Conservation (phyloP, 2,113 vertebrate species). For the Ivindomyrus marchei region DNA sequence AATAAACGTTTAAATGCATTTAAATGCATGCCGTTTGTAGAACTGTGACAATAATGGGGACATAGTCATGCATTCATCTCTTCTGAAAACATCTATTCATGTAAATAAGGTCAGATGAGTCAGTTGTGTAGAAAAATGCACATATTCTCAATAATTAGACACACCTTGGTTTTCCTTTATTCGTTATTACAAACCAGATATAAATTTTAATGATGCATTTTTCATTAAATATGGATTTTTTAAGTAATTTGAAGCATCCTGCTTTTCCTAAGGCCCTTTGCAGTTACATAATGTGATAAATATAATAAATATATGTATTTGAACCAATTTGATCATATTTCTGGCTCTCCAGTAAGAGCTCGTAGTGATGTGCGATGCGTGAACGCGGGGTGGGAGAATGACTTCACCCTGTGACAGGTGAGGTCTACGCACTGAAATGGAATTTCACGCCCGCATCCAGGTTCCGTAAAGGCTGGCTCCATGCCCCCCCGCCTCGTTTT, state of each 20-base stretch:
- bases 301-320: slow-evolving; percentile 56
- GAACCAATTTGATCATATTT: slow-evolving; percentile 52
- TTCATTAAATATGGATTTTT: slow-evolving; percentile 51
- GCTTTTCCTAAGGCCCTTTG: slow-evolving; percentile 56
- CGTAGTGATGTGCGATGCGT: slow-evolving; percentile 39
- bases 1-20: slow-evolving; percentile 62
- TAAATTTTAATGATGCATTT: slow-evolving; percentile 55
- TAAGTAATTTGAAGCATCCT: slow-evolving; percentile 53
- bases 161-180: slow-evolving; percentile 30
- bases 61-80: slow-evolving; percentile 69
- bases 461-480: not conserved
- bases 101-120: slow-evolving; percentile 60
- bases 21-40: slow-evolving; percentile 58
- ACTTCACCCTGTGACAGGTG: not conserved
- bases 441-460: not conserved
- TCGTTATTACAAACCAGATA: not conserved
- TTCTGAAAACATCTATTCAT: slow-evolving; percentile 58
- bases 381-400: not conserved
- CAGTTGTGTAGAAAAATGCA: slow-evolving; percentile 57
- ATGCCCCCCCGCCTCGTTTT: not conserved
- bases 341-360: slow-evolving; percentile 37
- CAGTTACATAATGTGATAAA: slow-evolving; percentile 24
- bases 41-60: slow-evolving; percentile 64
- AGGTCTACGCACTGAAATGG: not conserved
- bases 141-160: slow-evolving; percentile 60